Percentiles rank a stretch among this genome's conserved stretches.
phyloP scores from a whole-genome alignment of 2,888 invertebrate genomes.

The Theodoxus fluviatilis region DNA sequence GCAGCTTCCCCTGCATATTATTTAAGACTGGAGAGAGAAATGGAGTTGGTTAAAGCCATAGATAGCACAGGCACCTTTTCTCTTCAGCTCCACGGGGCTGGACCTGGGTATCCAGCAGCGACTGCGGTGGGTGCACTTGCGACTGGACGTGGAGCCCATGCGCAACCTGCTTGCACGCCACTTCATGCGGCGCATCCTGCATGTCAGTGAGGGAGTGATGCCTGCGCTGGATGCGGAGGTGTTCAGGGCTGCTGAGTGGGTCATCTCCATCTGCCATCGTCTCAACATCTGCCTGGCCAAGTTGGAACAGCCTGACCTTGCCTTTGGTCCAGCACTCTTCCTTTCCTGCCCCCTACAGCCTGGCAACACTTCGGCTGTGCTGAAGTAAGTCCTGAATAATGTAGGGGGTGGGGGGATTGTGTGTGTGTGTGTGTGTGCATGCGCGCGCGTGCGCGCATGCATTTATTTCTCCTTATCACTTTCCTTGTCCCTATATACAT shows the following conservation, averaged over 20 bases:
- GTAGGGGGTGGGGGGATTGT: neutral
- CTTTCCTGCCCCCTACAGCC: conserved; percentile 58
- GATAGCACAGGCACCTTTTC: no score
- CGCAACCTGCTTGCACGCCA: conserved; percentile 57
- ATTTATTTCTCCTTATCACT: neutral
- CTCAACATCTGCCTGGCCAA: conserved; percentile 61
- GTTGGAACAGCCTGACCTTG: conserved; percentile 57
- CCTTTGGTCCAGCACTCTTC: conserved; percentile 60
- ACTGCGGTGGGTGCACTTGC: conserved; percentile 63
- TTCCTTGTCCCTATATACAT: neutral
- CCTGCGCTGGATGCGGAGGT: conserved; percentile 44
- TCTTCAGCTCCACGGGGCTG: conserved; percentile 55
- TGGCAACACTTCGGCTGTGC: conserved; percentile 47
- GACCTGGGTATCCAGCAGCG: conserved; percentile 59
- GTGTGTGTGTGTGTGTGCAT: conserved; percentile 8
- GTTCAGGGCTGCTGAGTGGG: conserved; percentile 57
- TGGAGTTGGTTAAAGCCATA: no score
- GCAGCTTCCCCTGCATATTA: no score
- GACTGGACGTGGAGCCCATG: conserved; percentile 60
- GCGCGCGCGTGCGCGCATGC: neutral
- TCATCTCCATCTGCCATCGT: conserved; percentile 61
- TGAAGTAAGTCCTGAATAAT: conserved; percentile 43
- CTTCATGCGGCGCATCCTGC: conserved; percentile 53
- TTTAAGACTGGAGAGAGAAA: no score
- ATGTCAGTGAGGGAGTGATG: conserved; percentile 46